These are phyloP conservation scores for Nycteola revayana DNA, from an alignment of 2,888 invertebrate species.

Conservation along the genomic window DNA sequence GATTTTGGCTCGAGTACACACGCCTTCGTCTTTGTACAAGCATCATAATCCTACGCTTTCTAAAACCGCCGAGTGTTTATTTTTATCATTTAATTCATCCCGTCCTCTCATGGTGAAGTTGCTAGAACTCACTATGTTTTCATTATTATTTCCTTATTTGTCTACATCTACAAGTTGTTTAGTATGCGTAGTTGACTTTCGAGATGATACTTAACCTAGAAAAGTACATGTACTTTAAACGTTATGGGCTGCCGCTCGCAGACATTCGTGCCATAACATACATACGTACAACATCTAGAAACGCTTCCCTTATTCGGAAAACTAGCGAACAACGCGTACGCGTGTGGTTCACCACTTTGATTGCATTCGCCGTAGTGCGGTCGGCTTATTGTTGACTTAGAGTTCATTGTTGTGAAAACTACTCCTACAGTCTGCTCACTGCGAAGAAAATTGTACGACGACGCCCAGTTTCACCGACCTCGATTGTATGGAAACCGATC, in stretches of 20 bases:
- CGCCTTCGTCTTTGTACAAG: constrained; percentile 9
- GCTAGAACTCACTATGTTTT: constrained; percentile 34
- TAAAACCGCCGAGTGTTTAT: constrained; percentile 30
- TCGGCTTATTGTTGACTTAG: constrained; percentile 44
- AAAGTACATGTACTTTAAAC: constrained; percentile 31
- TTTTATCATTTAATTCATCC: constrained; percentile 40
- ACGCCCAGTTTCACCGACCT: constrained; percentile 48
- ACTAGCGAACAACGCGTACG: constrained; percentile 27
- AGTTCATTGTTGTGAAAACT: constrained; percentile 48
- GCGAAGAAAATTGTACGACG: constrained; percentile 42
- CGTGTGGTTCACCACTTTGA: constrained; percentile 37
- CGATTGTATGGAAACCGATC: constrained; percentile 41
- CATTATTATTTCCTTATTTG: constrained; percentile 58
- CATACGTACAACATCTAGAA: constrained; percentile 17
- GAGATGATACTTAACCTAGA: constrained; percentile 57
- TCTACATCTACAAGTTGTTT: constrained; percentile 38
- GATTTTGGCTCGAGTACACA: constrained; percentile 20
- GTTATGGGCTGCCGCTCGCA: constrained; percentile 28
- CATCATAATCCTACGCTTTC: constrained; percentile 28
- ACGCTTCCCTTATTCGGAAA: constrained; percentile 29
- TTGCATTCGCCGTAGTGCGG: constrained; percentile 34
- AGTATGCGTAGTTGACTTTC: constrained; percentile 54
- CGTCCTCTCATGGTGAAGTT: constrained; percentile 30
- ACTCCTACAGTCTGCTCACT: constrained; percentile 36
- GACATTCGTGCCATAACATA: constrained; percentile 12